phyloP scores from a whole-genome alignment of 2,888 invertebrate genomes.

The Camptogramma bilineatum region DNA sequence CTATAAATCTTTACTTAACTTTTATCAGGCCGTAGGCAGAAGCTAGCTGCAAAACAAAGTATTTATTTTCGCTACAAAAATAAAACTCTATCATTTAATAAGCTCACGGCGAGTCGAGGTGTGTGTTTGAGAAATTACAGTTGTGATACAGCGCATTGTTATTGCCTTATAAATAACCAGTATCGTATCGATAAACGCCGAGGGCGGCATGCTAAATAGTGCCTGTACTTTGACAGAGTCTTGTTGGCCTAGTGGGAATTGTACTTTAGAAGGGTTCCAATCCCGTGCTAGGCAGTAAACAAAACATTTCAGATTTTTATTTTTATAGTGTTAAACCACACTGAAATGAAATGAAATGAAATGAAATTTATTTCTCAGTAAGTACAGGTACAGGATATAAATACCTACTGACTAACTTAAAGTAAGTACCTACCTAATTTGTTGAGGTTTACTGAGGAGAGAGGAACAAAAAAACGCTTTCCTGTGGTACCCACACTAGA shows the following conservation, averaged over 20 bases:
- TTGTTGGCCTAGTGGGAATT: not conserved
- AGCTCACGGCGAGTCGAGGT: slow-evolving; percentile 61
- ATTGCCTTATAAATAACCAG: slow-evolving; percentile 74
- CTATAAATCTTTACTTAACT: not conserved
- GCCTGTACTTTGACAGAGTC: slow-evolving; percentile 32
- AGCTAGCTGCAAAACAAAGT: not conserved
- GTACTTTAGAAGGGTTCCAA: no score
- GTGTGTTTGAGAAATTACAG: slow-evolving; percentile 79
- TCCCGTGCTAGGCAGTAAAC: no score
- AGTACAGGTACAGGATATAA: no score
- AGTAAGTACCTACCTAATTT: no score
- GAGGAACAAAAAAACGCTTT: no score
- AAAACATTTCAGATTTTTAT: no score
- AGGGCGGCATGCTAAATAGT: slow-evolving; percentile 55
- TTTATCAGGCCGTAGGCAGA: not conserved
- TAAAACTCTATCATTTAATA: slow-evolving; percentile 60
- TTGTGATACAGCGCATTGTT: slow-evolving; percentile 76
- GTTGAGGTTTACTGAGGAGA: no score
- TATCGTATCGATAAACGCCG: slow-evolving; percentile 68
- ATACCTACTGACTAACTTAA: no score
- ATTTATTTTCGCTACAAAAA: slow-evolving; percentile 11
- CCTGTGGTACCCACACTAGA: no score
- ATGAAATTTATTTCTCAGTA: no score
- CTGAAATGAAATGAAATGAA: no score
- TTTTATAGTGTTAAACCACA: no score